phyloP scores from a whole-genome alignment of 1,140 invertebrate genomes.

The Zaprionus vittiger region DNA sequence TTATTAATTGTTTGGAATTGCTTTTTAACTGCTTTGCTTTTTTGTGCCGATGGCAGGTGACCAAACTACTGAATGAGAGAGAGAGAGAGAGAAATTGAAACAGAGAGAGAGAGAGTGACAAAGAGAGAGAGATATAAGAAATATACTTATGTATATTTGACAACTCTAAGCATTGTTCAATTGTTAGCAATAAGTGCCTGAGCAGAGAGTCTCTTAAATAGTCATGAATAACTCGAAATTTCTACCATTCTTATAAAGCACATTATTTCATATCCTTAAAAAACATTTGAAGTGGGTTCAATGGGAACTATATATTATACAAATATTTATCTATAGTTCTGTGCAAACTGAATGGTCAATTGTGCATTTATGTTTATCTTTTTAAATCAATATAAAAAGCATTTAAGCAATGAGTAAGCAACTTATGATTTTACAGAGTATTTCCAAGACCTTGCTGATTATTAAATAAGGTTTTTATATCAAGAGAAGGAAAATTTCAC shows the following conservation, averaged over 20 bases:
- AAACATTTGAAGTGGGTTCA: neutral
- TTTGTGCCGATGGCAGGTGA: slow-evolving; percentile 19
- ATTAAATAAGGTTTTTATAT: too few relatives aligned
- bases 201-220: neutral
- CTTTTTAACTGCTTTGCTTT: slow-evolving; percentile 65
- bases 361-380: neutral
- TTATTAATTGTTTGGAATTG: slow-evolving; percentile 76
- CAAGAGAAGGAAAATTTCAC: too few relatives aligned
- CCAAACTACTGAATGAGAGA: slow-evolving; percentile 13
- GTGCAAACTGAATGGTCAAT: neutral
- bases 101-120: neutral
- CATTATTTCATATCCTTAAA: neutral
- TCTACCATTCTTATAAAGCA: neutral
- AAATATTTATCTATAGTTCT: neutral
- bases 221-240: neutral
- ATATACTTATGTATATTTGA: neutral
- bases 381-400: neutral
- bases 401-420: neutral
- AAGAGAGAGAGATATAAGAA: neutral
- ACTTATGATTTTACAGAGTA: neutral
- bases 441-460: neutral
- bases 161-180: neutral
- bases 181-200: neutral
- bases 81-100: neutral
- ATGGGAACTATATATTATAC: neutral